phyloP scores from a whole-genome alignment of 2,797 vertebrate species.

The Thalassophryne amazonica region DNA sequence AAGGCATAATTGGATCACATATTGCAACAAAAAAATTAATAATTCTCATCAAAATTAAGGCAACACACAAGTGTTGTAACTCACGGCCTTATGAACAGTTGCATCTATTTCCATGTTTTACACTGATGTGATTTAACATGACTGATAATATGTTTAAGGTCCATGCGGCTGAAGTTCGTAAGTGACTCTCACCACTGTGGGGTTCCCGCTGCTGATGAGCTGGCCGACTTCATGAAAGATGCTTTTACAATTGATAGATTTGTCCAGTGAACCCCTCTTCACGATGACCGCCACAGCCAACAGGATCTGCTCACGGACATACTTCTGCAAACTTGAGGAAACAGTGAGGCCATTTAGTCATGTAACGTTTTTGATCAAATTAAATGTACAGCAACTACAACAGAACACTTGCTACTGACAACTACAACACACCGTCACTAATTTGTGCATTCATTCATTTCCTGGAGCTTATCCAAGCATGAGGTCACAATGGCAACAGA shows the following conservation, averaged over 20 bases:
- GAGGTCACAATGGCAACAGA: no score
- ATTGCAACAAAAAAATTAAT: no score
- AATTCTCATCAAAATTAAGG: no score
- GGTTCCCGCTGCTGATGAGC: slow-evolving; percentile 96
- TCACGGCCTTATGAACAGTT: no score
- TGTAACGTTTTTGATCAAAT: background rate
- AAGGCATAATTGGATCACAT: no score
- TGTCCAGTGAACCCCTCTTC: slow-evolving; percentile 95
- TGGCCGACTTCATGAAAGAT: slow-evolving; percentile 97
- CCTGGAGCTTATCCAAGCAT: no score
- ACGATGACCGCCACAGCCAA: slow-evolving; percentile 97
- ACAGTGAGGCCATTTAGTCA: background rate
- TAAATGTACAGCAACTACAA: background rate
- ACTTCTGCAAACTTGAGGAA: slow-evolving; percentile 91
- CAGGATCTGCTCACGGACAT: slow-evolving; percentile 97
- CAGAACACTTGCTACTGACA: background rate
- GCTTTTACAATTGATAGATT: slow-evolving; percentile 96
- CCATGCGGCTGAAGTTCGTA: background rate
- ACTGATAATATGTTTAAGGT: no score
- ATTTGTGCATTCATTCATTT: no score
- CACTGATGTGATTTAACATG: no score
- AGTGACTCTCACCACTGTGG: slow-evolving; percentile 86
- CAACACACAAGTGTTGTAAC: no score
- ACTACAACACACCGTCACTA: no score
- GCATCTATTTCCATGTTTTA: no score